Base-by-base conservation (phyloP, 2,888 invertebrate species). In the Cerastoderma edule region DNA sequence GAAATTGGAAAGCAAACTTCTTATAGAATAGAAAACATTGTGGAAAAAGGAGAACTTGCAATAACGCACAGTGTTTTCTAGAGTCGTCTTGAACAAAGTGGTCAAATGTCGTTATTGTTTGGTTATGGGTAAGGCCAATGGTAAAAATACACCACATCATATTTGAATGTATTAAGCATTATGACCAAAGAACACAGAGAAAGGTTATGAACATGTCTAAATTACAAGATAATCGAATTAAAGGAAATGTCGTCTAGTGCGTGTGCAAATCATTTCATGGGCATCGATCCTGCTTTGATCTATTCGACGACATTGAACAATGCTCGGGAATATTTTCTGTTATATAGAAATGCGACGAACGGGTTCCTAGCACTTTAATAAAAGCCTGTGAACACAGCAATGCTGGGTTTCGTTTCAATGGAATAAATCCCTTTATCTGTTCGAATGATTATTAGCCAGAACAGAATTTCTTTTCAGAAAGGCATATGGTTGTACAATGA, bases 211-310 rank as follows among this genome's bases (percentile, higher is more conserved):
- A 46, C 46, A 46, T 50, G n/a, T 50, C 50, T 50, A 50, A 24
- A 50, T 50, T 50, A 50, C 50, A 39, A 39, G 60, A 39, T 60
- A 60, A 60, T 60, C 27, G 27, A 33, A 60, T 60, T 60, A 60
- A 60, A 60, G 33, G 39, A 33, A 60, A 60, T 60, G 60, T 60
- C 60, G 60, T 39, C 39, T 8, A 39, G 60, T 60, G 33, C 60
- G 60, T 32, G 60, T 28, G 27, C 60, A 60, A 39, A 60, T 33
- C 60, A 60, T 60, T 19, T 60, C 60, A 39, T 60, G 60, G 39
- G 39, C 27, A 39, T 39, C 27, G 60, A 60, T 60, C 39, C 39
- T 22, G 10, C 60, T 60, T 60, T 60, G 60, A 60, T 60, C 60
- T 60, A 39, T 39, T n/a, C 39, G 27, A 35, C 60, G 60, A 60